Base-by-base conservation (phyloP, 2,113 vertebrate genomes). In the Galemys pyrenaicus region DNA sequence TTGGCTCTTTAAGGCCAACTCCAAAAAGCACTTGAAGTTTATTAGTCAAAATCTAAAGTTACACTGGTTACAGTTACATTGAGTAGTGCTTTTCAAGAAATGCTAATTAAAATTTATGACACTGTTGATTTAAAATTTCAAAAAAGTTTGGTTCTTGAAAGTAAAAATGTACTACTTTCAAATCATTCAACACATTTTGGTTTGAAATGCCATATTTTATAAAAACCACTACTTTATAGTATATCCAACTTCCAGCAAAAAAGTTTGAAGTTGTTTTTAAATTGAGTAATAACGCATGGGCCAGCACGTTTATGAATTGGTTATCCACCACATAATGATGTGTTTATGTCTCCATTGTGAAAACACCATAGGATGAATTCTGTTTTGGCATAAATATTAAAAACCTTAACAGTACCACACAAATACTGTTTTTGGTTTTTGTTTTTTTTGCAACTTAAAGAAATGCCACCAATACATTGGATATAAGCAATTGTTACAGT, bases 51-150 rank as follows among this genome's bases (percentile, higher is more conserved):
- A 86, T 92, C 87, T 70, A 68, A 91, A 81, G 86, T 93, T 96
- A 98, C 86, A 98, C 37, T 97, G 94, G 96, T 91, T 87, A 94
- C 92, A 96, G 4, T 96, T 95, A 97, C 84, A 93, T 60, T 97
- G 98, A 98, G 97, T 97, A 93, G 97, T 4, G 89, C 17, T 81
- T 96, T 91, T 87, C 75, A 94, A 97, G 96, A 95, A 2, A 97
- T 96, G 93, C 46, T 93, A 51, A 13, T 3, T 51, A 54, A 54
- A 54, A 56, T 56, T 56, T 91, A 95, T 30, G 68, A 35, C 44
- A 88, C 58, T 75, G 58, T 51, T 79, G 24, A 93, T 64, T 74
- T 92, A 83, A 41, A 97, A 74, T 77, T 81, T 94, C 95, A 85
- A 93, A 87, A 89, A 84, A 28, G 75, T 56, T 44, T 77, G 92